These are phyloP conservation scores for Tetragnatha montana DNA, from an alignment of 2,888 invertebrate genomes.

Conservation along the genomic window DNA sequence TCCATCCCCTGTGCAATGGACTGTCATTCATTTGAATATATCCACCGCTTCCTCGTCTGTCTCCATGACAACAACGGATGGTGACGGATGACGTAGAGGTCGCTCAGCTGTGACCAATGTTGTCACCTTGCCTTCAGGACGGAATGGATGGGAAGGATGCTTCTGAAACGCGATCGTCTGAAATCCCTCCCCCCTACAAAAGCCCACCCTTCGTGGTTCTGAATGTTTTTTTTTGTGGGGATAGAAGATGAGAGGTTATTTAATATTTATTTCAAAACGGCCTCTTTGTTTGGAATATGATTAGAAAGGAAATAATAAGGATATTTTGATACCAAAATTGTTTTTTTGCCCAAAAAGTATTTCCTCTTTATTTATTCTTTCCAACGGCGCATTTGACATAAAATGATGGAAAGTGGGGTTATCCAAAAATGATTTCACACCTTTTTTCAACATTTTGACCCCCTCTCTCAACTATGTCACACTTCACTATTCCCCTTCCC, in stretches of 20 bases:
- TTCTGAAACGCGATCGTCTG: conserved; percentile 37
- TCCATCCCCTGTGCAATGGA: neutral
- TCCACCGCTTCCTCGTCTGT: conserved; percentile 37
- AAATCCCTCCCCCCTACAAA: conserved; percentile 5
- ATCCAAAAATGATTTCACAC: too few relatives aligned
- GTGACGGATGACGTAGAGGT: conserved; percentile 59
- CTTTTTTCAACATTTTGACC: too few relatives aligned
- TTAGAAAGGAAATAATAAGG: neutral
- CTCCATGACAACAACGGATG: conserved; percentile 44
- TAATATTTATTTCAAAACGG: neutral
- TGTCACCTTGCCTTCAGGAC: conserved; percentile 53
- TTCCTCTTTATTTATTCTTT: too few relatives aligned
- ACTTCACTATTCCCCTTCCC: too few relatives aligned
- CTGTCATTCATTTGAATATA: neutral
- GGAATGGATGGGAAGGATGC: conserved; percentile 43
- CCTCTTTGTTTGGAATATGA: neutral
- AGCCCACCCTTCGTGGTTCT: neutral
- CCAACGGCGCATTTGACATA: too few relatives aligned
- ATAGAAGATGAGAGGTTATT: neutral
- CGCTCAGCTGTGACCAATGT: conserved; percentile 61
- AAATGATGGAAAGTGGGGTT: too few relatives aligned
- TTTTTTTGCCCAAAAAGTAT: conserved; percentile 4
- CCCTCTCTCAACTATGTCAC: too few relatives aligned
- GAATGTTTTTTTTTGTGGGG: neutral
- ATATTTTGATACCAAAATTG: conserved; percentile 23